Base-by-base conservation (phyloP, 2,113 vertebrate genomes). In the Excalfactoria chinensis region DNA sequence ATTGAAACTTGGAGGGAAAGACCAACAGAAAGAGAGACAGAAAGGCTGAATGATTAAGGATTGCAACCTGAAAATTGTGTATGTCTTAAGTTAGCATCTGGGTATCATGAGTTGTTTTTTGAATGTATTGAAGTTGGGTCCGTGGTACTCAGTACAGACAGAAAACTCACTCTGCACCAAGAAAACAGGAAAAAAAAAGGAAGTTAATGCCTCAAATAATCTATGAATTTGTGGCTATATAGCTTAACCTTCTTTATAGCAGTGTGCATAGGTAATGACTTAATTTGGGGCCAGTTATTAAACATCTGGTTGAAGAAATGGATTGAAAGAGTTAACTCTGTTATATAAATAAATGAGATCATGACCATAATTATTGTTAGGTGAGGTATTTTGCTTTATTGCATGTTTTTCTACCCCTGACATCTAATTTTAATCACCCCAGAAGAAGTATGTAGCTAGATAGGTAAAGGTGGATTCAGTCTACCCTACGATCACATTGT, bases 101-200 rank as follows among this genome's bases (percentile, higher is more conserved):
- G 10, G 10, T 46, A 58, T 46, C 20, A 56, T 32, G 63, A 15
- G 21, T 21, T 60, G 5, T 12, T 53, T 68, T 59, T 68, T 48
- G 2, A 22, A 18, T 32, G 11, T 20, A 30, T 55, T 21, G 30
- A 68, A 66, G 10, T 62, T 6, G 5, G 22, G 15, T 18, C 59
- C 3, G 16, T 1, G 1, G 35, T 40, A 66, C 34, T 4, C 11
- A 46, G 18, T 21, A 13, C 1, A 4, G 23, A 37, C 20, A n/a
- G 26, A 92, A 93, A 77, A 17, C 22, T 35, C 19, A n/a, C 10
- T 22, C 16, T 72, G 35, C 13, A 60, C 11, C 11, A 20, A 48
- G 60, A 32, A 86, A 79, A 74, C 1, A 40, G 7, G 30, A n/a
- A n/a, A n/a, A 74, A 79, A 41, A 60, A 21, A 64, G 23, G 10